Percentiles rank a stretch among this genome's conserved stretches.
phyloP scores from a whole-genome alignment of 2,888 invertebrate genomes.

The Hedychridium roseum region DNA sequence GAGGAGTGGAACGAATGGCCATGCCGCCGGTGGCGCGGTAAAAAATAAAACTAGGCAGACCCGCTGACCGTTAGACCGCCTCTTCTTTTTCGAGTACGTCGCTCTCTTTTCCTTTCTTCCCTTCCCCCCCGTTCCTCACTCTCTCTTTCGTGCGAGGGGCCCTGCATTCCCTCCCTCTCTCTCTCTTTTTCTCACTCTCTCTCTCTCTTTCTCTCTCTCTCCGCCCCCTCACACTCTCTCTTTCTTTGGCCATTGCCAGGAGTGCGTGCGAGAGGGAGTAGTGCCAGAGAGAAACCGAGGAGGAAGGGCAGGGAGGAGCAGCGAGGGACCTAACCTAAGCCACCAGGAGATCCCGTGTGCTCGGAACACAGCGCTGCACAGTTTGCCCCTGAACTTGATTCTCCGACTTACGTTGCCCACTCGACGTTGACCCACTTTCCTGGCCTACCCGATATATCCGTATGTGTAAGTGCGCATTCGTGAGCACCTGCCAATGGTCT shows the following conservation, averaged over 20 bases:
- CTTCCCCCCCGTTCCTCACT: not conserved
- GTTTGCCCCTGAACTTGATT: conserved; percentile 62
- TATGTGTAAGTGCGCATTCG: no score
- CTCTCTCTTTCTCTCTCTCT: conserved; percentile 5
- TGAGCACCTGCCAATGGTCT: conserved; percentile 9
- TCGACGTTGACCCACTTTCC: conserved; percentile 58
- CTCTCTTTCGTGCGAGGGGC: no score
- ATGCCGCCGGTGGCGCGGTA: conserved; percentile 33
- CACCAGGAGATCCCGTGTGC: conserved; percentile 34
- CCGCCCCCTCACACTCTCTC: not conserved
- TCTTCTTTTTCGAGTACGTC: no score
- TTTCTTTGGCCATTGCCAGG: not conserved
- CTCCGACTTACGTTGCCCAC: conserved; percentile 49
- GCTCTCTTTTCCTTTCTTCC: conserved; percentile 6
- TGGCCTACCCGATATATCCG: conserved; percentile 36
- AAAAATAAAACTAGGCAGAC: conserved; percentile 48
- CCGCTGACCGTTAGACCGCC: conserved; percentile 47
- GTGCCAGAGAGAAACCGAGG: conserved; percentile 11
- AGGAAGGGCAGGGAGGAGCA: conserved; percentile 17
- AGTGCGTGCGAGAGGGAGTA: conserved; percentile 22
- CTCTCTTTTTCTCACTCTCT: conserved; percentile 17
- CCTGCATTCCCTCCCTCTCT: conserved; percentile 12
- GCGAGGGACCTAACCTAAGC: conserved; percentile 43
- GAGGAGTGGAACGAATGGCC: conserved; percentile 35
- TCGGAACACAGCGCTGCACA: conserved; percentile 38